Base-by-base conservation (phyloP, 2,888 invertebrate genomes). In the Epiblema foenella region DNA sequence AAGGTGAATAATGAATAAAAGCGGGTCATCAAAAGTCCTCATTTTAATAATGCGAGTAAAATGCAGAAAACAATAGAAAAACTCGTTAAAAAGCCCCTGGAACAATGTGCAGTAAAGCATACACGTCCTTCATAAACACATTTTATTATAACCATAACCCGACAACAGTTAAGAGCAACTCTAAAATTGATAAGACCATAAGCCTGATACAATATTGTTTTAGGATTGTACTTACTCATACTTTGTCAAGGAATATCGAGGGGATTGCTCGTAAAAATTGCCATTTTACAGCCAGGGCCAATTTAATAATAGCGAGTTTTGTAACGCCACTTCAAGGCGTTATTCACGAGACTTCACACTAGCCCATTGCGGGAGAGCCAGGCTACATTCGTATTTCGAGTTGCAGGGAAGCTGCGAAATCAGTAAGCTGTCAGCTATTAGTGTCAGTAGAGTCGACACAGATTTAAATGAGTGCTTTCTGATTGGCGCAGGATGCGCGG, bases 121-220 rank as follows among this genome's bases (percentile, higher is more conserved):
- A 37, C 60, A 67, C 56, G 46, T 57, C 62, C 56, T 49, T 51
- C 71, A 71, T 71, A 71, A 62, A 69, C 69, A 69, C 59, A 51
- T 57, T 71, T 71, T 71, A 71, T 71, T 71, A 57, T 67, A 71
- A 66, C 54, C 62, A 60, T 71, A 49, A 64, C 69, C 56, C 60
- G 46, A n/a, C 65, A 24, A 62, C 60, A 56, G 58, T 69, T 69
- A 69, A 65, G 65, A 64, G 59, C 42, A 65, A 71, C 62, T 62
- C 60, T 67, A 57, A 71, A 71, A 71, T 71, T 71, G 71, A 71
- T 71, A 71, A 71, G 66, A 71, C 66, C 71, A 62, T 71, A 71
- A 71, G 71, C 66, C 60, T 67, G 49, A 67, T 67, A 62, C 71
- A 71, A 71, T 71, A 71, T 71, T 71, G 71, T 71, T 71, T 71